Percentiles rank a stretch among this genome's conserved stretches.
These are phyloP conservation scores for Danio tinwini DNA, from an alignment of 2,797 vertebrate genomes.

Conservation along the genomic window DNA sequence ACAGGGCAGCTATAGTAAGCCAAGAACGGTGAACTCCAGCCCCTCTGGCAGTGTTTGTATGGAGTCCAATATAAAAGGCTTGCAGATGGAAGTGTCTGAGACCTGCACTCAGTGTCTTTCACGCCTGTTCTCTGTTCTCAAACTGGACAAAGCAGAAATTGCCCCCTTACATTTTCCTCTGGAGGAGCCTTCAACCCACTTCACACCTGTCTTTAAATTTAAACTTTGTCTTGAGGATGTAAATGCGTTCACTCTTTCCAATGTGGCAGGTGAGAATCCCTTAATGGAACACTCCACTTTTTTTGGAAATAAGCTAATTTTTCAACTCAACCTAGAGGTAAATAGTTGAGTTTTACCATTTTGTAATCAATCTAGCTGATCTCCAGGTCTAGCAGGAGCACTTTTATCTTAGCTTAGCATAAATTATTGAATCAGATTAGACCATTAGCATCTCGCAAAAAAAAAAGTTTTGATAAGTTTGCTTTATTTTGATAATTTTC, in stretches of 20 bases:
- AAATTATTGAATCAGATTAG: too few relatives aligned
- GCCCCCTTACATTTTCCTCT: constrained; percentile 51
- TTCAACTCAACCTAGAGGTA: too few relatives aligned
- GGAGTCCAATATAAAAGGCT: constrained; percentile 88
- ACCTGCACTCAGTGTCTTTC: constrained; percentile 92
- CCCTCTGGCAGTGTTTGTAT: constrained; percentile 83
- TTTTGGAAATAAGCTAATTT: not conserved
- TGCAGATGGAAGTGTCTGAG: constrained; percentile 93
- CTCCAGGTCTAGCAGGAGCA: too few relatives aligned
- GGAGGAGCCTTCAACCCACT: constrained; percentile 55
- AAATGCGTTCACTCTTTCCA: constrained; percentile 91
- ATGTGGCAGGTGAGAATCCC: constrained; percentile 82
- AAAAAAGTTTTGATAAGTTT: too few relatives aligned
- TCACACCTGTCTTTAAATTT: constrained; percentile 85
- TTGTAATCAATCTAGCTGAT: too few relatives aligned
- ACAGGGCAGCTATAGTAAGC: constrained; percentile 90
- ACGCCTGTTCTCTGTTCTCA: constrained; percentile 84
- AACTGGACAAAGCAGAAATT: constrained; percentile 39
- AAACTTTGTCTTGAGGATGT: constrained; percentile 91
- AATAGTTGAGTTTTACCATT: too few relatives aligned
- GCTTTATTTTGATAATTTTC: too few relatives aligned
- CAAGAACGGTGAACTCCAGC: constrained; percentile 73
- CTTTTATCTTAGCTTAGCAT: too few relatives aligned
- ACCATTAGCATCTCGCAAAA: too few relatives aligned
- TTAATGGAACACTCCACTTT: not conserved